Conservation (phyloP, 2,113 vertebrate species). For the Campylorhamphus procurvoides region DNA sequence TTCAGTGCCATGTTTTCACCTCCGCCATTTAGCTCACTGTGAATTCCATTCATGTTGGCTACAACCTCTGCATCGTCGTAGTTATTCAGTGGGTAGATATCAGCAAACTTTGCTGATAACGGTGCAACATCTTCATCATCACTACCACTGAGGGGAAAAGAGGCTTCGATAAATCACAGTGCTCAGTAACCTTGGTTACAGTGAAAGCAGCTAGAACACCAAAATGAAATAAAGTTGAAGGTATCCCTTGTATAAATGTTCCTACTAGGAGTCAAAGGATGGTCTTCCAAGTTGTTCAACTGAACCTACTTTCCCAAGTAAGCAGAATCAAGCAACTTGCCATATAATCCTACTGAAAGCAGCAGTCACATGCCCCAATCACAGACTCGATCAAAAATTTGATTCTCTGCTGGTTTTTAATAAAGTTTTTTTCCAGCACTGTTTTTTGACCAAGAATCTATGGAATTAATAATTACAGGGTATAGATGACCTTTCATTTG, state of each 20-base stretch:
- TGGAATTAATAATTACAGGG: background rate
- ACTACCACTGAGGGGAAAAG: slow-evolving; percentile 72
- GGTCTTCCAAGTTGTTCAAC: background rate
- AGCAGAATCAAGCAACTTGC: background rate
- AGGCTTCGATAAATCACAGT: background rate
- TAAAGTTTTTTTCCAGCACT: background rate
- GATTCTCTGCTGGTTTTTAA: background rate
- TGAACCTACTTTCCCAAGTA: background rate
- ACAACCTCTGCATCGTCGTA: slow-evolving; percentile 84
- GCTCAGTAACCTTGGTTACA: background rate
- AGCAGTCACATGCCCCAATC: background rate
- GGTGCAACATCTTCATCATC: slow-evolving; percentile 91
- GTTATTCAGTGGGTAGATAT: slow-evolving; percentile 88
- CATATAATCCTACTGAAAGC: background rate
- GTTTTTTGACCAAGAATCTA: background rate
- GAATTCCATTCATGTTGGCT: slow-evolving; percentile 88
- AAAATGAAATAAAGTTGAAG: background rate
- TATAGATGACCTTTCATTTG: background rate
- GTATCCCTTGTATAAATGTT: background rate
- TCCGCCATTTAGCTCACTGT: slow-evolving; percentile 85
- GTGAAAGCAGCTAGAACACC: background rate
- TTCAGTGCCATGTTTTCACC: slow-evolving; percentile 84
- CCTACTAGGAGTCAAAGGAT: background rate
- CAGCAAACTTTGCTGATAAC: slow-evolving; percentile 87
- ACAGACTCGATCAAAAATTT: background rate